Conservation (phyloP, 1,140 invertebrate genomes). For the Eueides isabella region DNA sequence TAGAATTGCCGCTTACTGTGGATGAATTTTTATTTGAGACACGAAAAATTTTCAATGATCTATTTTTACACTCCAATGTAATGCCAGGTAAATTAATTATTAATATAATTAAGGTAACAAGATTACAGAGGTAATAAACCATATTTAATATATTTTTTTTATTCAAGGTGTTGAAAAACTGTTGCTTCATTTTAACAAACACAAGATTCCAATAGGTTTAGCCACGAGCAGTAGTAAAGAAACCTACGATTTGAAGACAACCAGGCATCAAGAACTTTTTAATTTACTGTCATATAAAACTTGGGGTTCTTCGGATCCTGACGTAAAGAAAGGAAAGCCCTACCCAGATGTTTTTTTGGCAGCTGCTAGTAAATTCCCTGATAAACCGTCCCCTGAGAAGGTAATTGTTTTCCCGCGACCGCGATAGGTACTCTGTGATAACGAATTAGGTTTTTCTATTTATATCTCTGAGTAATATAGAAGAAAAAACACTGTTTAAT, state of each 20-base stretch:
- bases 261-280: constrained; percentile 87
- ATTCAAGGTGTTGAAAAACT: constrained; percentile 82
- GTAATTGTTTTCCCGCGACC: constrained; percentile 58
- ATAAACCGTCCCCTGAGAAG: constrained; percentile 82
- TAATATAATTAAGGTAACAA: too few relatives aligned
- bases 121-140: too few relatives aligned
- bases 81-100: constrained; percentile 85
- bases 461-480: too few relatives aligned
- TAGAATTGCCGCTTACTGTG: constrained; percentile 87
- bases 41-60: constrained; percentile 78
- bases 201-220: constrained; percentile 86
- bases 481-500: too few relatives aligned
- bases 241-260: constrained; percentile 86
- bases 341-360: constrained; percentile 90
- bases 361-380: constrained; percentile 86
- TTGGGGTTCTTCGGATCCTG: constrained; percentile 86
- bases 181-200: constrained; percentile 85
- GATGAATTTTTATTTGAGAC: constrained; percentile 85
- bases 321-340: constrained; percentile 90
- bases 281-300: constrained; percentile 86
- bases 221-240: constrained; percentile 88
- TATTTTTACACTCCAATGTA: constrained; percentile 84
- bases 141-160: background rate
- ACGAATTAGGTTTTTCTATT: too few relatives aligned
- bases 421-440: too few relatives aligned